A percentile compares a stretch with the other conserved stretches of the same genome.
Evolutionary conservation across 2,797 vertebrate species (phyloP).

Genomic region (Eptatretus atami): DNA sequence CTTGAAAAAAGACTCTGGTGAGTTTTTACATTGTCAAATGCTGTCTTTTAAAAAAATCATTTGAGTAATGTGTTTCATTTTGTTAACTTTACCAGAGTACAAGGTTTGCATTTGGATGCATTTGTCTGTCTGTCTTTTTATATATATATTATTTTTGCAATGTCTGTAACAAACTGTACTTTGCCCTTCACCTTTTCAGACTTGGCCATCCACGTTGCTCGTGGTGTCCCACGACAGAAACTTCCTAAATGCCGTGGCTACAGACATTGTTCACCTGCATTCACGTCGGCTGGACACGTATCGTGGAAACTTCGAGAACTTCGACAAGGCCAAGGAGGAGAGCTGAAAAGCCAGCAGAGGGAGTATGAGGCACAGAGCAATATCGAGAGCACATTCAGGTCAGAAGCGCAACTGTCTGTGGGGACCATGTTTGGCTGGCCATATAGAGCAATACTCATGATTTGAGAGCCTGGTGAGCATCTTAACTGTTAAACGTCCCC

Average conservation of each 20-base stretch:
- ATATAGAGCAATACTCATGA: too few species aligned
- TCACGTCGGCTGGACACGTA: constrained; percentile 56
- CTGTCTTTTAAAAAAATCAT: too few species aligned
- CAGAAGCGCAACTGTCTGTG: too few species aligned
- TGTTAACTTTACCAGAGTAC: too few species aligned
- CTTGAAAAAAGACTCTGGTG: too few species aligned
- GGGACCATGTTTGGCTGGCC: too few species aligned
- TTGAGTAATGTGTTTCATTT: too few species aligned
- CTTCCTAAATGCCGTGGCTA: constrained; percentile 69
- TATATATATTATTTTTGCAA: too few species aligned
- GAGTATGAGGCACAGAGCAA: constrained; percentile 77
- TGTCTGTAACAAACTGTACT: neutral
- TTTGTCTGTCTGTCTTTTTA: too few species aligned
- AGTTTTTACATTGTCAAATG: too few species aligned
- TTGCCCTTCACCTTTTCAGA: constrained; percentile 17
- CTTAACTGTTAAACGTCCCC: neutral
- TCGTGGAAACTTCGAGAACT: constrained; percentile 77
- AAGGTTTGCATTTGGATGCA: too few species aligned
- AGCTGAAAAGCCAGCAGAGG: constrained; percentile 56
- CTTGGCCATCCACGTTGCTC: constrained; percentile 77
- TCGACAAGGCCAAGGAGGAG: constrained; percentile 80
- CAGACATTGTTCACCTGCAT: constrained; percentile 72
- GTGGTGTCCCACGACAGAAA: constrained; percentile 90
- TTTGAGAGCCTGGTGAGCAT: neutral
- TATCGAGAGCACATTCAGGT: constrained; percentile 80